Conservation (phyloP, 35 echinoderm and acorn worm species). For the Anneissia japonica region DNA sequence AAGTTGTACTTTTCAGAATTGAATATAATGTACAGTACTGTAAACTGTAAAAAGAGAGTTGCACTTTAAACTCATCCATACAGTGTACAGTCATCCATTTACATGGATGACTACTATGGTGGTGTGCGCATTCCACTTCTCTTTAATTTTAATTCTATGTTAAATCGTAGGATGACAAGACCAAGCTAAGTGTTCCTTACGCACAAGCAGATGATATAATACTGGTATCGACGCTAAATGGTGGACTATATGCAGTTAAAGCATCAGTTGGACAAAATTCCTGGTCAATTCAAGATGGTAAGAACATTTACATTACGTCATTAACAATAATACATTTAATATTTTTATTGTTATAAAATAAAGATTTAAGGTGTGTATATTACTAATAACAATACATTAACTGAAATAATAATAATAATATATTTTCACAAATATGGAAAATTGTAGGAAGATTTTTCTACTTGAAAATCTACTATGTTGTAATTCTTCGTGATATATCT, state of each 20-base stretch:
- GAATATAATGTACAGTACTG: no score
- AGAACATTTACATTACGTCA: neutral
- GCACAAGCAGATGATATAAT: conserved; percentile 56
- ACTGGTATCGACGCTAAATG: conserved; percentile 81
- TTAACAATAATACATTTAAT: neutral
- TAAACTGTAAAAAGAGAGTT: no score
- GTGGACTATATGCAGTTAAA: conserved; percentile 83
- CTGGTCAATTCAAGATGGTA: conserved; percentile 93
- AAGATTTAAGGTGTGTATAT: neutral
- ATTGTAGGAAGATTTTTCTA: neutral
- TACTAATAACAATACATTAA: neutral
- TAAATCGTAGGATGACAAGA: neutral
- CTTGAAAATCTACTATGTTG: neutral
- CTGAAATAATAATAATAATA: neutral
- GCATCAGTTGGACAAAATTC: conserved; percentile 48
- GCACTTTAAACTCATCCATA: no score
- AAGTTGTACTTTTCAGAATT: no score
- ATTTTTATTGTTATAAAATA: neutral
- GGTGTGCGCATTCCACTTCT: no score
- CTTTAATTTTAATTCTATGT: no score
- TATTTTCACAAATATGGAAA: neutral
- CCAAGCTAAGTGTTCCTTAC: conserved; percentile 66
- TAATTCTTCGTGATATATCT: neutral
- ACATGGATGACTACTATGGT: no score
- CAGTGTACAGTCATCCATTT: no score